Conservation (phyloP, 2,113 vertebrate species). For the Silurus glanis region DNA sequence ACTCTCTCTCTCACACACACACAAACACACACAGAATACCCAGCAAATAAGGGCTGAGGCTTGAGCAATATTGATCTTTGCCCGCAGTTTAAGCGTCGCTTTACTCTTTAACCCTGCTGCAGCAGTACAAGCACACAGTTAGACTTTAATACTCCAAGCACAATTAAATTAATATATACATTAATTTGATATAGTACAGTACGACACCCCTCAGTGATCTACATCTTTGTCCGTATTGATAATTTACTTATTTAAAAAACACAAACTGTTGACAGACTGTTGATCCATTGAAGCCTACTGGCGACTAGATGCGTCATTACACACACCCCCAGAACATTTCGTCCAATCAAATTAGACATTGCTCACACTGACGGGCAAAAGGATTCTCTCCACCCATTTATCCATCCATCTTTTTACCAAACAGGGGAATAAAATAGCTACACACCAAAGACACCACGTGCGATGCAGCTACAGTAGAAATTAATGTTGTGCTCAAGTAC, state of each 20-base stretch:
- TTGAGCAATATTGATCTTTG: conserved; percentile 67
- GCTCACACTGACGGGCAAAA: neutral
- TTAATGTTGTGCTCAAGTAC: no score
- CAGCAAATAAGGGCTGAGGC: neutral
- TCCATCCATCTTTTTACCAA: neutral
- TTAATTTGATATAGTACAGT: no score
- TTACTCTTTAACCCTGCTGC: conserved; percentile 53
- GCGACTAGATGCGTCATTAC: neutral
- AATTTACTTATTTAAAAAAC: no score
- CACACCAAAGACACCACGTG: no score
- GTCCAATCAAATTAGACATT: neutral
- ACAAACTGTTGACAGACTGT: neutral
- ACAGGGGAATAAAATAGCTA: neutral
- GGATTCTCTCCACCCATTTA: no score
- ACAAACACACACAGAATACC: neutral
- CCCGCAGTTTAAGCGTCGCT: conserved; percentile 60
- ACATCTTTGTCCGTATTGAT: neutral
- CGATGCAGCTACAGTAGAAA: neutral
- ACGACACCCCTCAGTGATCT: neutral
- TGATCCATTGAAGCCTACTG: neutral
- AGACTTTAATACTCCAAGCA: no score
- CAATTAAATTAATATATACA: no score
- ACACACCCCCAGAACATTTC: neutral
- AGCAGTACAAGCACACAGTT: neutral
- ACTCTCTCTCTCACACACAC: neutral